Percentiles rank a stretch among this genome's conserved stretches.
Conservation (phyloP, 2,113 vertebrate species). For the Jaculus jaculus region DNA sequence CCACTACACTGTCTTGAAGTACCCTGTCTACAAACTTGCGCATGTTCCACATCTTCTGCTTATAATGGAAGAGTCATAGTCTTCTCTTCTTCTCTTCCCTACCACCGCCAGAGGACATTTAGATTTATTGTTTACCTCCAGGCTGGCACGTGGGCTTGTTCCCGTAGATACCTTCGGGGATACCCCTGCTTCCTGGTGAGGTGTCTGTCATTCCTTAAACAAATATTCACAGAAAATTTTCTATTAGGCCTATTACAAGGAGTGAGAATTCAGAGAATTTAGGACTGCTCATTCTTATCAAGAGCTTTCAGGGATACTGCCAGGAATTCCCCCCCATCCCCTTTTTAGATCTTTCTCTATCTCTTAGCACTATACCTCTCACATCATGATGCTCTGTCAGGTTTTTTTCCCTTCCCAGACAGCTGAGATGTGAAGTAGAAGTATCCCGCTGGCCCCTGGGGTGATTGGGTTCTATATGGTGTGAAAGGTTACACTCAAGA, state of each 20-base stretch:
- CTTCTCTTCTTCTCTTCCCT: neutral
- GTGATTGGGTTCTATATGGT: neutral
- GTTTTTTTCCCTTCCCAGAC: neutral
- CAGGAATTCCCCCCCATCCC: too few relatives aligned
- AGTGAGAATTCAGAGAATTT: neutral
- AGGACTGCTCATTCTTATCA: neutral
- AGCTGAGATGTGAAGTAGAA: neutral
- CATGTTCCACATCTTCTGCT: too few relatives aligned
- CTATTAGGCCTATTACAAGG: neutral
- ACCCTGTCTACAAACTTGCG: neutral
- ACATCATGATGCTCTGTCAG: neutral
- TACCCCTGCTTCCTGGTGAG: neutral
- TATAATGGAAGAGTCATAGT: neutral
- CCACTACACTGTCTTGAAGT: neutral
- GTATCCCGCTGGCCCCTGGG: too few relatives aligned
- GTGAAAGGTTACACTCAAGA: neutral
- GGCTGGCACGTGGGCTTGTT: neutral
- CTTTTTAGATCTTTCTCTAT: neutral
- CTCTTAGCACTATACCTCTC: neutral
- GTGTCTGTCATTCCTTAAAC: neutral
- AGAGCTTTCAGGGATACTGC: neutral
- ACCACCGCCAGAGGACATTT: neutral
- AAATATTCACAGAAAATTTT: neutral
- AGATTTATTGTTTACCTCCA: neutral
- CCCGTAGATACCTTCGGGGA: too few relatives aligned